A percentile compares a stretch with the other conserved stretches of the same genome.
Conservation (phyloP, 2,113 vertebrate genomes). For the Furnarius figulus region DNA sequence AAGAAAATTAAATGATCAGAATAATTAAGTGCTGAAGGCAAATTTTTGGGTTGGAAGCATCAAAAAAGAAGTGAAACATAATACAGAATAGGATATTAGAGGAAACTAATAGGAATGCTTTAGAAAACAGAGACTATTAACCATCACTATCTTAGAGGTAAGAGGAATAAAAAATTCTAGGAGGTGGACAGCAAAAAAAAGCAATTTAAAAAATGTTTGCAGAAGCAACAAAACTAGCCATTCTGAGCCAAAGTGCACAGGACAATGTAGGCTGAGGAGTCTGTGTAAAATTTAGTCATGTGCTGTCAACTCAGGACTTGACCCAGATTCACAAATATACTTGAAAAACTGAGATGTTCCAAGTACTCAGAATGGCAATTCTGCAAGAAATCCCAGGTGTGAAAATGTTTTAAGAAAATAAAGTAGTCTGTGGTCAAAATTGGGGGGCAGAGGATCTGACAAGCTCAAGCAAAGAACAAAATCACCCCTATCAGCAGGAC, state of each 20-base stretch:
- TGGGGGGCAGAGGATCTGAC: neutral
- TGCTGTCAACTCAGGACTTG: neutral
- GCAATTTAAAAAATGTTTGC: neutral
- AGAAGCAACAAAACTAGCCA: neutral
- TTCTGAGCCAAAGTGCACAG: neutral
- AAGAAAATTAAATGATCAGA: neutral
- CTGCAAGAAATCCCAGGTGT: neutral
- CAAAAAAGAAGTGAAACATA: neutral
- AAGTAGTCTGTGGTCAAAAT: neutral
- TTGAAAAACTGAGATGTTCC: neutral
- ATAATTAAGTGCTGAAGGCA: neutral
- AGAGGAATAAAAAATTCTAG: neutral
- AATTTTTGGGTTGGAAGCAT: neutral
- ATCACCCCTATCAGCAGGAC: too few relatives aligned
- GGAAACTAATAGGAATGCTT: neutral
- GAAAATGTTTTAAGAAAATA: neutral
- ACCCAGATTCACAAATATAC: neutral
- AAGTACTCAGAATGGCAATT: neutral
- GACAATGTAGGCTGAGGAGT: neutral
- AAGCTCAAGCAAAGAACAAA: neutral
- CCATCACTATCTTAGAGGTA: neutral
- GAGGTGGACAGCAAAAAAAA: neutral
- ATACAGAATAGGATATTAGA: neutral
- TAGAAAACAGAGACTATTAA: neutral
- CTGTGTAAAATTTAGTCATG: neutral